Base-by-base conservation (phyloP, 2,888 invertebrate species). In the Eledona agricola region DNA sequence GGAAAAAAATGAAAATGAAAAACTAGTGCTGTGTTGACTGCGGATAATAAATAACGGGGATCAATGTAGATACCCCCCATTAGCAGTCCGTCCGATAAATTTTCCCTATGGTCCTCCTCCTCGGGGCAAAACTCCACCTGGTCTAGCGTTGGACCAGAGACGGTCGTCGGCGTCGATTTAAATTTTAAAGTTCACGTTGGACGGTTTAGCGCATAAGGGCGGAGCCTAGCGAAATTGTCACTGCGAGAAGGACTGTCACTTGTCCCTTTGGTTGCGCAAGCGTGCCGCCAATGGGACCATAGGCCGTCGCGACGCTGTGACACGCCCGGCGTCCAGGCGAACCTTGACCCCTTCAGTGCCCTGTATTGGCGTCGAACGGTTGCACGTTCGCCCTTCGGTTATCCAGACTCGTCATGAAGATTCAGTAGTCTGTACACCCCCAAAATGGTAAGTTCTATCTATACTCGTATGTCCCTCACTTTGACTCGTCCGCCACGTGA, bases 241-340 rank as follows among this genome's bases (percentile, higher is more conserved):
- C 75, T 75, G 73, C 66, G 63, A 66, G 66, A 66, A 69, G 70
- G 75, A 74, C 70, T 73, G 76, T 76, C 75, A 72, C 74, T 72
- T 75, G 74, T 74, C 73, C 70, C 70, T 66, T 60, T 61, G 62
- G 64, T 59, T 63, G 72, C 75, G 75, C 75, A 66, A 69, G 75
- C 76, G 74, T 69, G 62, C 58, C 67, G 63, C 59, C 66, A 62
- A 62, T 61, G 72, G 72, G 72, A 72, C 73, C 74, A 74, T 75
- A 75, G 75, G 75, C 71, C 71, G 74, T 73, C 72, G 72, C 73
- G 73, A 73, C 72, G 72, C 67, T 70, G 73, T 70, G 75, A 76
- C 75, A 75, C 75, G 75, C 76, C 75, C 75, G 75, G 67, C 69
- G 69, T 70, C 70, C 72, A 70, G 66, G 67, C 74, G 75, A 75